Evolutionary conservation across 2,888 invertebrate genomes (phyloP).

Genomic region (Diplolepis rosae): DNA sequence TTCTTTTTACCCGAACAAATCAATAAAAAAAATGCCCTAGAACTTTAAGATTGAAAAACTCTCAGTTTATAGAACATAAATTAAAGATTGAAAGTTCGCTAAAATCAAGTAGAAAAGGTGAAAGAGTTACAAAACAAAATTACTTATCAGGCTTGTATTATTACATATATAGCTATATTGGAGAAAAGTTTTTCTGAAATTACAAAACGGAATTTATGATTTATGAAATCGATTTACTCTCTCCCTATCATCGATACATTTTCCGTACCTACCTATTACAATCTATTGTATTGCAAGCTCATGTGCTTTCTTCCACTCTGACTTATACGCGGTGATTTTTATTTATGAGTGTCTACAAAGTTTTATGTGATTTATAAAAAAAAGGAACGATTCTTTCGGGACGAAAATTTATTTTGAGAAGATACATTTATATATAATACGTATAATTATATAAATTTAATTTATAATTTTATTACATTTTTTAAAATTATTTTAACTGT

Average conservation of each 20-base stretch:
- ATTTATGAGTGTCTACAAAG: background rate
- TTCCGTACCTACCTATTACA: background rate
- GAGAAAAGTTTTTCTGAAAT: background rate
- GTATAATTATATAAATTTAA: too few relatives aligned
- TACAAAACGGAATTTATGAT: background rate
- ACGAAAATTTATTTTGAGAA: too few relatives aligned
- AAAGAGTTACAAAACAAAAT: background rate
- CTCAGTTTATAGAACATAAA: background rate
- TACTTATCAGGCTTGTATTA: background rate
- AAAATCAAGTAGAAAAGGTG: background rate
- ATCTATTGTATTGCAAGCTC: background rate
- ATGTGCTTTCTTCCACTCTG: slow-evolving; percentile 11
- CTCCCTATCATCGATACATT: background rate
- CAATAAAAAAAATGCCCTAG: background rate
- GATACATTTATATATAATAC: too few relatives aligned
- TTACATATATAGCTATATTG: background rate
- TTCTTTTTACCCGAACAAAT: background rate
- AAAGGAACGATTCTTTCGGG: too few relatives aligned
- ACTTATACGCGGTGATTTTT: background rate
- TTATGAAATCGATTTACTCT: slow-evolving; percentile 6
- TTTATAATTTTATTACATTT: too few relatives aligned
- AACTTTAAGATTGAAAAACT: background rate
- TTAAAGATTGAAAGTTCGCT: background rate
- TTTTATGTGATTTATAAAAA: too few relatives aligned
- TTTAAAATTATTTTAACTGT: too few relatives aligned